Evolutionary conservation across 2,888 invertebrate genomes (phyloP), one percentile per base, ranked within the genome.

Genomic region (Melanostoma mellinum): DNA sequence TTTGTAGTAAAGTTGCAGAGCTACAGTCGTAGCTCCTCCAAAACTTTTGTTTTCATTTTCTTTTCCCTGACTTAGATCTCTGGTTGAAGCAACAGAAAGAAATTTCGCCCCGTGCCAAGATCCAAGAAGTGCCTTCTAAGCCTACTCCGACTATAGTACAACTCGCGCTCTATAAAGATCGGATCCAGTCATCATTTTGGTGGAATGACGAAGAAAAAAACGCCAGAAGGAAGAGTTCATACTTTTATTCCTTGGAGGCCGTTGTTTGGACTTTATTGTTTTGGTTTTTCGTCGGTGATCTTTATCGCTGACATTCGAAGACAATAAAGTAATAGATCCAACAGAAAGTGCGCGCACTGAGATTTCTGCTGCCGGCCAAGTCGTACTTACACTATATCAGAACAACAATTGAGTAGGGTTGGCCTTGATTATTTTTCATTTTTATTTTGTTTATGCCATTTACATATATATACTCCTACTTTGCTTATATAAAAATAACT

Each of bases 291-390:
- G 65, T 78, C 82, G 78, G 82, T 55, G 78, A 84, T 84, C 71
- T 74, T 74, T 79, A 79, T 84, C 84, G 71, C 78, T 69, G 78
- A 74, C 82, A 78, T 78, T 68, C 73, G 46, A 73, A 82, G 82
- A 82, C 84, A 84, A 74, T 84, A 84, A 84, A 79, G 74, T 72
- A 75, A 79, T 84, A 79, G 84, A 84, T 78, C 69, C 73, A 53
- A 63, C 60, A 32, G 71, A 71, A 61, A 63, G 55, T 38, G 78
- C 65, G 52, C 55, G 20, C 67, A 35, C 65, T 8, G 53, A 55
- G 60, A 74, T 69, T 78, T 65, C 68, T 69, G 53, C 38, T 65
- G 33, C 65, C 40, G 44, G 44, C 42, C 40, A 58, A 42, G 6
- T 40, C 6, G 20, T 8, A 30, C 20, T 20, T 20, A 20, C 20